Base-by-base conservation (phyloP, 2,888 invertebrate genomes). In the Calameuta pallipes region DNA sequence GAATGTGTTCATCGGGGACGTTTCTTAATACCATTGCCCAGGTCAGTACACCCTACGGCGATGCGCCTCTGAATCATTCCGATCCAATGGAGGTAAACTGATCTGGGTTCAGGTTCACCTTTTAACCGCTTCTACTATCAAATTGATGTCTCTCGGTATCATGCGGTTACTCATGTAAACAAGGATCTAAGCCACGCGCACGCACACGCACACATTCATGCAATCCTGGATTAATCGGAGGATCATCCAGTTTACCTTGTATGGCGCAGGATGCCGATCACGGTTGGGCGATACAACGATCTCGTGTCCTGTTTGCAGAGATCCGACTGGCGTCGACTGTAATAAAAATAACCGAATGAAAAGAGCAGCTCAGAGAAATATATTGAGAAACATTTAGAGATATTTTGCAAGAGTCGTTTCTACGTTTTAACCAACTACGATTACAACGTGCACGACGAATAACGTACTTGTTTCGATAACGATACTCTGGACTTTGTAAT, bases 301-400 rank as follows among this genome's bases (percentile, higher is more conserved):
- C 93, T 98, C 98, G 92, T 97, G 97, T 87, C 96, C 96, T 85
- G 97, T 97, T 93, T 97, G 97, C 90, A 97, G 94, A 76, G 98
- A 97, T 90, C 97, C 97, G 90, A 98, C 97, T 81, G 98, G 97
- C 83, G 98, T 98, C 85, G 97, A 97, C 98, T 98, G 95, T 84
- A 94, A 94, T 85, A 82, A 84, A 90, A 82, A 80, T 33, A 71
- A 71, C 34, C 9, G 34, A 31, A 34, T 33, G 71, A 71, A 71
- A 71, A 31, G 56, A 56, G 56, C 9, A 23, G 23, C 23, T 6
- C 9, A 23, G 56, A 56, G 23, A 23, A 23, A 23, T 23, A 56
- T 23, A 56, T 23, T 56, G 23, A 56, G 9, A 56, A 56, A 56
- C 56, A 41, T 56, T 56, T 23, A 56, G 56, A 56, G 9, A 23